phyloP scores from a whole-genome alignment of 2,113 vertebrate species.

The Strigops habroptila region DNA sequence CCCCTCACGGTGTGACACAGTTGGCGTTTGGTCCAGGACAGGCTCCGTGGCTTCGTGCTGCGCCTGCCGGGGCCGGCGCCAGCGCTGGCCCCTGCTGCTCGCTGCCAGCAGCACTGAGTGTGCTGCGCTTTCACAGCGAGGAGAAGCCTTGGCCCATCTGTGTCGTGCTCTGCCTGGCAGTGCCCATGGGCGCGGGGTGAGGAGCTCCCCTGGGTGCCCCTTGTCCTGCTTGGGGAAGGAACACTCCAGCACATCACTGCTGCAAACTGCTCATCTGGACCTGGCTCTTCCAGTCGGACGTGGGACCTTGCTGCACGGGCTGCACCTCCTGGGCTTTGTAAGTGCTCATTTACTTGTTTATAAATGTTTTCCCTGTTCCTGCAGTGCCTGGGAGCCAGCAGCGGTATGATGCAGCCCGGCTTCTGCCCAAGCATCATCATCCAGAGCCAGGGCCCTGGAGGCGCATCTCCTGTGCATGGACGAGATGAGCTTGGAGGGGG shows the following conservation, averaged over 20 bases:
- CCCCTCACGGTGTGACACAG: rapidly evolving
- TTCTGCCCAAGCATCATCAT: background rate
- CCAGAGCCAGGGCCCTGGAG: background rate
- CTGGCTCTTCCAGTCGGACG: background rate
- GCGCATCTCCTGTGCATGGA: rapidly evolving
- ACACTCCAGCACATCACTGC: background rate
- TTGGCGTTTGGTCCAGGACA: background rate
- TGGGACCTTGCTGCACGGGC: background rate
- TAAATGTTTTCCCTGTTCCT: rapidly evolving
- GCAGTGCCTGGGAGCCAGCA: background rate
- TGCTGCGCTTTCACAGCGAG: rapidly evolving
- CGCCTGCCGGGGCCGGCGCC: rapidly evolving
- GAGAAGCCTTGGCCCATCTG: background rate
- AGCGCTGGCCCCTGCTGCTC: background rate
- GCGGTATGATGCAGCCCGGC: background rate
- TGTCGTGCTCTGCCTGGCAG: background rate
- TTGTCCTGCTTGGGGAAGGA: background rate
- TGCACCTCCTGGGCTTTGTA: background rate
- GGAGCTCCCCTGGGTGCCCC: background rate
- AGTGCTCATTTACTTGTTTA: background rate
- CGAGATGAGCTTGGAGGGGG: rapidly evolving
- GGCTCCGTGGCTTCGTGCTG: background rate
- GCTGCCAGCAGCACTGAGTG: rapidly evolving
- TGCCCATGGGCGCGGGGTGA: background rate
- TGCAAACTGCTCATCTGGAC: background rate